phyloP scores from a whole-genome alignment of 2,888 invertebrate species.

The Prosapia bicincta region DNA sequence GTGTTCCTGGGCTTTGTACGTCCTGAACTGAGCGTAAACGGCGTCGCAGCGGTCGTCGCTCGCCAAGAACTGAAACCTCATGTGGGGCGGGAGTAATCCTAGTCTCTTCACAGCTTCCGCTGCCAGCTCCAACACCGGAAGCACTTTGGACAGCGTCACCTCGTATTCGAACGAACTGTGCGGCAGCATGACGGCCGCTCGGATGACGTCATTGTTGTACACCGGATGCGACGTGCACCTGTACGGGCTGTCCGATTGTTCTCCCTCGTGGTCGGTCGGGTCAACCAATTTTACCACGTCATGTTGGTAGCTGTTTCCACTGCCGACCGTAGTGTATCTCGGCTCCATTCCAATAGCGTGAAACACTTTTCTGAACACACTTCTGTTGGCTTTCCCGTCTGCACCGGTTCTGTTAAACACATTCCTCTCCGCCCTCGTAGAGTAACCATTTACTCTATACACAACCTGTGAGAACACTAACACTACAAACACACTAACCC shows the following conservation, averaged over 20 bases:
- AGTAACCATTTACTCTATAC: background rate
- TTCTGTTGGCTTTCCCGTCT: background rate
- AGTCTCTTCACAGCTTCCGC: constrained; percentile 52
- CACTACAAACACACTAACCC: background rate
- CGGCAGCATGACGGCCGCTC: constrained; percentile 37
- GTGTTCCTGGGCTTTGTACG: constrained; percentile 65
- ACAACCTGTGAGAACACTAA: background rate
- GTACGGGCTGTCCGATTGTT: background rate
- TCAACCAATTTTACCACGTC: background rate
- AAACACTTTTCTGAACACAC: background rate
- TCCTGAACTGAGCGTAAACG: constrained; percentile 65
- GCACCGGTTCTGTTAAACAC: background rate
- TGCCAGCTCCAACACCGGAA: constrained; percentile 61
- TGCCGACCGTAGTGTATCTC: background rate
- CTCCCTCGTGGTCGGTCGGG: background rate
- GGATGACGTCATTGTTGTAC: constrained; percentile 14
- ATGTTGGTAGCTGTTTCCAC: background rate
- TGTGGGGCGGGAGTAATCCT: constrained; percentile 55
- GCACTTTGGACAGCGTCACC: constrained; percentile 50
- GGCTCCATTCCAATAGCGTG: background rate
- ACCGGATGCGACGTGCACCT: background rate
- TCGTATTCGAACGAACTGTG: constrained; percentile 33
- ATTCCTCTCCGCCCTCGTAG: background rate
- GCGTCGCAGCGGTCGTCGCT: constrained; percentile 73
- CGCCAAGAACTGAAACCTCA: constrained; percentile 57